Percentiles rank a stretch among this genome's conserved stretches.
Conservation (phyloP, 64 coral and sea anemone genomes). For the Stichodactyla helianthus region DNA sequence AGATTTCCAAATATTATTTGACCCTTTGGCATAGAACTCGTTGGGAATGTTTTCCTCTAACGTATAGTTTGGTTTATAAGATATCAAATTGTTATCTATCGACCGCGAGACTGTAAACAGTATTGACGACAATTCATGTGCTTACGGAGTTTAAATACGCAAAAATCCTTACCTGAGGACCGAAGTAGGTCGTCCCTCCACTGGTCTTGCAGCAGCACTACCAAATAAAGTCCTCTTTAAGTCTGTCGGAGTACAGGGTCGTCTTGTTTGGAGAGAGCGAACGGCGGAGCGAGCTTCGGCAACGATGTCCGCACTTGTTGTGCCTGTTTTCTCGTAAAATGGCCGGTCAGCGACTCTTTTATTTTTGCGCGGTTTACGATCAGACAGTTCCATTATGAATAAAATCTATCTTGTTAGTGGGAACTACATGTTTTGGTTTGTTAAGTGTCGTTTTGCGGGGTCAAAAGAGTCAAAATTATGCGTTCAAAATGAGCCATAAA, state of each 20-base stretch:
- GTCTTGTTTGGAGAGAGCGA: constrained; percentile 45
- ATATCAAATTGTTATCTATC: background rate
- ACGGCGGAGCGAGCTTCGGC: constrained; percentile 48
- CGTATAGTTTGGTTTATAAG: background rate
- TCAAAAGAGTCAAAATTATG: constrained; percentile 3
- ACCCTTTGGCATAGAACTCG: background rate
- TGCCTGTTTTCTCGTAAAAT: constrained; percentile 41
- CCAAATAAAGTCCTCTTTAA: constrained; percentile 50
- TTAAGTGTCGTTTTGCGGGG: background rate
- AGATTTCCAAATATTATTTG: background rate
- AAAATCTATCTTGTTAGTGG: background rate
- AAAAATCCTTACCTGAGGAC: constrained; percentile 38
- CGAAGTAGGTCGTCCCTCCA: constrained; percentile 55
- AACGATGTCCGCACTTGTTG: constrained; percentile 60
- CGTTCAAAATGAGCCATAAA: constrained; percentile 3
- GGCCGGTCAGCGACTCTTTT: constrained; percentile 28
- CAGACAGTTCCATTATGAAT: constrained; percentile 14
- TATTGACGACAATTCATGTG: background rate
- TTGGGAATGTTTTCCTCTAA: background rate
- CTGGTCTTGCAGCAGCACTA: background rate
- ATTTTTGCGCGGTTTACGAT: constrained; percentile 15
- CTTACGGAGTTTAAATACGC: background rate
- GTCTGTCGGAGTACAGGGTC: constrained; percentile 59
- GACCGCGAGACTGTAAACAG: constrained; percentile 5
- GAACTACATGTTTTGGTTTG: background rate